Evolutionary conservation across 2,113 vertebrate species (phyloP).

Genomic region (Solea solea): DNA sequence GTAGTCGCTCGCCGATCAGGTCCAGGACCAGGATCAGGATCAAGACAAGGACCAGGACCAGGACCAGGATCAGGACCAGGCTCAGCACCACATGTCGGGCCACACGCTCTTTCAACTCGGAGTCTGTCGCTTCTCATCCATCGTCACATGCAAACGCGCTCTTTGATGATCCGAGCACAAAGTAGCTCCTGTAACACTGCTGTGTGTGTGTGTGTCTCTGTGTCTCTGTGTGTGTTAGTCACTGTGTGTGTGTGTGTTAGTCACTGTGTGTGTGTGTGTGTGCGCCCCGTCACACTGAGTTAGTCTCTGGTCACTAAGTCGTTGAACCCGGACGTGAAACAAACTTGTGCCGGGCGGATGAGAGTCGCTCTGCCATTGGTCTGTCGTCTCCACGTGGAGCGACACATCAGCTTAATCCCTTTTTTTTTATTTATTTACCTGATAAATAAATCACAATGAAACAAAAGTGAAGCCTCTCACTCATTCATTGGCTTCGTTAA

Average conservation of each 20-base stretch:
- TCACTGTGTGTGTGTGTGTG: no score
- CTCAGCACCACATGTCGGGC: slow-evolving; percentile 79
- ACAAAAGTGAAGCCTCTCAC: no score
- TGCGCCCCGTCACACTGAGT: slow-evolving; percentile 83
- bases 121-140: slow-evolving; percentile 92
- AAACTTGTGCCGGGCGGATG: slow-evolving; percentile 79
- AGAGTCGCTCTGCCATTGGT: slow-evolving; percentile 27
- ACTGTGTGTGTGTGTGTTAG: no score
- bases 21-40: slow-evolving; percentile 4
- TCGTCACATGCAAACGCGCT: slow-evolving; percentile 77
- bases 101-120: slow-evolving; percentile 84
- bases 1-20: slow-evolving; percentile 70
- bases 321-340: slow-evolving; percentile 84
- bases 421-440: background rate
- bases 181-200: slow-evolving; percentile 38
- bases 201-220: slow-evolving; percentile 29
- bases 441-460: no score
- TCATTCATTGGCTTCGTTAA: no score
- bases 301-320: slow-evolving; percentile 86
- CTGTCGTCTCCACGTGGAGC: slow-evolving; percentile 17
- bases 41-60: no score
- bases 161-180: slow-evolving; percentile 90
- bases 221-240: slow-evolving; percentile 74
- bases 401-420: background rate
- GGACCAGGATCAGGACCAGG: no score